Base-by-base conservation (phyloP, 2,113 vertebrate species). In the Leptobrachium ailaonicum region DNA sequence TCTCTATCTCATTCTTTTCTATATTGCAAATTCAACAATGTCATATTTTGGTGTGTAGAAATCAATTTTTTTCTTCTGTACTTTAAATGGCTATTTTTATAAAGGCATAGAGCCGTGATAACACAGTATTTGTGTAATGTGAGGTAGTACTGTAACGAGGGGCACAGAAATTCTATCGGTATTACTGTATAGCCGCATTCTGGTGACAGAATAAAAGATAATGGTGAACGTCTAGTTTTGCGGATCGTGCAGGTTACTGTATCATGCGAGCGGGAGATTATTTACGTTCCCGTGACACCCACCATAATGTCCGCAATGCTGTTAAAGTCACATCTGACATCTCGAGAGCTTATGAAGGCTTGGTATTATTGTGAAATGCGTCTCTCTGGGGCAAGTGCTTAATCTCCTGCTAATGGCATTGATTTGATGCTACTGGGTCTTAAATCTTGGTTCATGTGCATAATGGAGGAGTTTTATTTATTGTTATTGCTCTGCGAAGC, bases 321-420 rank as follows among this genome's bases (percentile, higher is more conserved):
- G 71, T 45, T 68, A 58, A 43, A 73, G 78, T 62, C 69, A 54
- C 71, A 80, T 80, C 66, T 79, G 78, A 73, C 78, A 80, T 80
- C 71, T 80, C 63, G 68, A 79, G 71, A 80, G 78, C 78, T 80
- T 80, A 73, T 73, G 56, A 80, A 74, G 74, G 62, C 71, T 44
- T 45, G 78, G 71, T 56, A 73, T 80, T 80, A 80, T 80, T 71
- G 41, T 68, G 71, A 80, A 80, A 74, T 47, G 78, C 62, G 74
- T 80, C 71, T 80, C 71, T 44, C 71, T 60, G 50, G 71, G 47
- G 63, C 77, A 44, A 73, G 78, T 41, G 41, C 78, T 80, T 80
- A 80, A 80, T 80, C 78, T 80, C 47, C 14, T 44, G 45, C 41
- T 80, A 74, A 80, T 73, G 62, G 71, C 78, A 74, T 80, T 73